A percentile compares a stretch with the other conserved stretches of the same genome.
phyloP scores from a whole-genome alignment of 2,113 vertebrate genomes.

The Merops nubicus region DNA sequence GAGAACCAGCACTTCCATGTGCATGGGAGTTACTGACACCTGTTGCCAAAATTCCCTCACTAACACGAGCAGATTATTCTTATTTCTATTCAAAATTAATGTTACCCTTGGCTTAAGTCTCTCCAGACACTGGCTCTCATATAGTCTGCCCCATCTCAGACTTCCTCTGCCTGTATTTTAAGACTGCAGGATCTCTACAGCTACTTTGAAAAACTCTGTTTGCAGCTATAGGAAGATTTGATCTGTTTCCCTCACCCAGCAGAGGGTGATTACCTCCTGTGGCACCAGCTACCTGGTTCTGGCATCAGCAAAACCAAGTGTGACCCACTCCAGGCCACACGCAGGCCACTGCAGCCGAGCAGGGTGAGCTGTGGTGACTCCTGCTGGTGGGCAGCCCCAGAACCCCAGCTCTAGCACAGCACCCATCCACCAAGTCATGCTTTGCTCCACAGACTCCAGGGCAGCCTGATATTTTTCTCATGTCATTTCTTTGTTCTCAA shows the following conservation, averaged over 20 bases:
- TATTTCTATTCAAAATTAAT: not conserved
- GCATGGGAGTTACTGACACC: not conserved
- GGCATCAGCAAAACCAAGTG: rapidly evolving
- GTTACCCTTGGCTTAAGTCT: not conserved
- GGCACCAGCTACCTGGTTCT: not conserved
- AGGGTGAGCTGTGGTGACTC: too few relatives aligned
- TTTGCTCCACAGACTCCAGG: too few relatives aligned
- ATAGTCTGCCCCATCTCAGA: not conserved
- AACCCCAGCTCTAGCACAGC: not conserved
- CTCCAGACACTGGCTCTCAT: not conserved
- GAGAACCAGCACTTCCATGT: not conserved
- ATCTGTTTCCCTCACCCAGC: not conserved
- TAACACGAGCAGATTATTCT: not conserved
- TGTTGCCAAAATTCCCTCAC: not conserved
- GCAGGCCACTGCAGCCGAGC: too few relatives aligned
- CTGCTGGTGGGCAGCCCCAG: not conserved
- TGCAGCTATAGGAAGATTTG: not conserved
- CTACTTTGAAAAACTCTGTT: not conserved
- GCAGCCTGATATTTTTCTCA: not conserved
- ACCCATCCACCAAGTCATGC: not conserved
- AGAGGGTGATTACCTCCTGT: not conserved
- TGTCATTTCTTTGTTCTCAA: too few relatives aligned
- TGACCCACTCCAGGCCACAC: not conserved
- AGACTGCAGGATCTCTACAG: not conserved
- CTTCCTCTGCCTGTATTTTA: not conserved